Base-by-base conservation (phyloP, 2,888 invertebrate genomes). In the Lasioglossum zephyrum region DNA sequence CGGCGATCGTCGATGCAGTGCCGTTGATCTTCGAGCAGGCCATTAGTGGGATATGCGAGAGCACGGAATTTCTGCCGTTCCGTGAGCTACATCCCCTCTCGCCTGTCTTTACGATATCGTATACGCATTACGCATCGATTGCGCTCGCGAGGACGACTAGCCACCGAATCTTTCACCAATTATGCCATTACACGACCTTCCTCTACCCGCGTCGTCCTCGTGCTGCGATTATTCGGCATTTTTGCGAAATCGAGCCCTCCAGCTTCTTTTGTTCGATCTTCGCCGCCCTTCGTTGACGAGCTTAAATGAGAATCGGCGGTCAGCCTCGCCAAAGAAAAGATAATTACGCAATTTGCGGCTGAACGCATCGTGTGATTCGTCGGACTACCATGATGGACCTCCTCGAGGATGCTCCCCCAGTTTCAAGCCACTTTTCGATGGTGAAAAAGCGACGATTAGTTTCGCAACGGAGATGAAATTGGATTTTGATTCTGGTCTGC, bases 31-130 rank as follows among this genome's bases (percentile, higher is more conserved):
- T 79, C 77, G 63, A 63, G 77, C 73, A 87, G 81, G 78, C 87
- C 85, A 87, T 87, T 87, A 87, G 85, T 70, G 87, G 81, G 82
- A 87, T 85, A 87, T 87, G 87, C 87, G 85, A 81, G 85, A 83
- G 79, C 78, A 81, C 81, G 87, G 87, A 87, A 87, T 87, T 79
- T 86, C 87, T 83, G 81, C 85, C 73, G 72, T 78, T 57, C 82
- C 77, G 39, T 49, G 41, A 49, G 47, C 85, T 57, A 73, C 73
- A 63, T 74, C 76, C 60, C 73, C 22, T 13, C 69, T 31, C 39
- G 13, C 49, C 5, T 22, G 77, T 73, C 85, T 79, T 85, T 76
- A 77, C 47, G 79, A 85, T 76, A 72, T 44, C 73, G 69, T 44
- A 53, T 72, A 47, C 81, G 70, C 53, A 79, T 75, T 72, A 47